These are phyloP conservation scores for Drosophila nigrodunni DNA, from an alignment of 1,140 invertebrate species.

Conservation along the genomic window DNA sequence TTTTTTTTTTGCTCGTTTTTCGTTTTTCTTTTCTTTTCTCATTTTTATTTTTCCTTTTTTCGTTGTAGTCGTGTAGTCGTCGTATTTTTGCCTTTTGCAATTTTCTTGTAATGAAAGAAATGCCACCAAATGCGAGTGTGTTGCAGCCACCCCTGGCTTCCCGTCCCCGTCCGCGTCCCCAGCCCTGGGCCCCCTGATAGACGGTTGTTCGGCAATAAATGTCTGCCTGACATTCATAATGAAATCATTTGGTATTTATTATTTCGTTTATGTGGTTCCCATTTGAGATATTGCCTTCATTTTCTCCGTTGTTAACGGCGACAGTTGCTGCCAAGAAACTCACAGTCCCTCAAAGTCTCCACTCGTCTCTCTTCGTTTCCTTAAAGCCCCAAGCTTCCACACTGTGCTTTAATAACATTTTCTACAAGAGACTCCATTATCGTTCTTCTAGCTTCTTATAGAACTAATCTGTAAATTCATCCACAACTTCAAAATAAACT, in stretches of 20 bases:
- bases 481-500: no score
- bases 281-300: conserved; percentile 81
- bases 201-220: conserved; percentile 51
- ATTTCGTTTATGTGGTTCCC: conserved; percentile 79
- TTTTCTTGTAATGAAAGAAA: conserved; percentile 79
- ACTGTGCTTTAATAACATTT: neutral
- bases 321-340: conserved; percentile 35
- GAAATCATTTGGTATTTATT: conserved; percentile 82
- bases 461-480: no score
- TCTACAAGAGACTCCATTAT: no score
- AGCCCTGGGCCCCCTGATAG: neutral
- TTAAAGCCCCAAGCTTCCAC: neutral
- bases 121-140: conserved; percentile 45
- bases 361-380: neutral
- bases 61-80: conserved; percentile 61
- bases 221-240: conserved; percentile 71
- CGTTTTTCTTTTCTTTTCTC: conserved; percentile 21
- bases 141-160: neutral
- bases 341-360: neutral
- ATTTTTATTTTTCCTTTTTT: conserved; percentile 22
- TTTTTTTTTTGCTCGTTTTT: conserved; percentile 16
- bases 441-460: no score
- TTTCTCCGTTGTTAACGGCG: conserved; percentile 59
- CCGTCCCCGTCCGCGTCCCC: neutral
- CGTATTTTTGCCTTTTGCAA: conserved; percentile 68